Evolutionary conservation across 2,113 vertebrate species (phyloP).

Genomic region (Phrynosoma blainvillii): DNA sequence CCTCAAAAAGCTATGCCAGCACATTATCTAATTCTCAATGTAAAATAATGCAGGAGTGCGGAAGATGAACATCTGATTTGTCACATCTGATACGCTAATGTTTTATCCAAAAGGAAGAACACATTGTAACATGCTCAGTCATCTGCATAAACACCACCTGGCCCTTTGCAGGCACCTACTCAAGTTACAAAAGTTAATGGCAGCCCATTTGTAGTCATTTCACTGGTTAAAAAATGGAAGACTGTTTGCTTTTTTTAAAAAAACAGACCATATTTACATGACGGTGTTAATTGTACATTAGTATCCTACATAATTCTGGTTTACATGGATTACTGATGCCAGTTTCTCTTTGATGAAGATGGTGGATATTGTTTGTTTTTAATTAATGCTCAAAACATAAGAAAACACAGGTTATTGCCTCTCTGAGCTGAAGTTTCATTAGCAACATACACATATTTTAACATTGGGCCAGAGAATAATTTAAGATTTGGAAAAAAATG

Average conservation of each 20-base stretch:
- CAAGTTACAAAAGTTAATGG: conserved; percentile 87
- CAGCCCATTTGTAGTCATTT: conserved; percentile 77
- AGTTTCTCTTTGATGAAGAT: conserved; percentile 24
- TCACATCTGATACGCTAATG: conserved; percentile 99
- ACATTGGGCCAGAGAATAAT: not conserved
- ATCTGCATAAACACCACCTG: conserved; percentile 99
- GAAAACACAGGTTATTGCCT: not conserved
- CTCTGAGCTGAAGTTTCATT: not conserved
- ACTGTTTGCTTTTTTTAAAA: not conserved
- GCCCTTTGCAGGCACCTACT: conserved; percentile 91
- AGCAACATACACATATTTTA: not conserved
- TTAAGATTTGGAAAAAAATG: conserved; percentile 12
- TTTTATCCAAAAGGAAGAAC: conserved; percentile 99
- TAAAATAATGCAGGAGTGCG: conserved; percentile 86
- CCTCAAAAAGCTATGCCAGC: conserved; percentile 79
- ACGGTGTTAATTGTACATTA: conserved; percentile 48
- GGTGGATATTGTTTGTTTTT: not conserved
- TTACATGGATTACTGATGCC: not conserved
- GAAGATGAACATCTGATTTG: conserved; percentile 99
- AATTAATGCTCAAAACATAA: conserved; percentile 21
- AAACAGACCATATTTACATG: conserved; percentile 65
- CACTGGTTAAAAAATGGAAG: conserved; percentile 70
- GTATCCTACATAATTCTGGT: conserved; percentile 14
- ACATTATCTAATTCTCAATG: conserved; percentile 84
- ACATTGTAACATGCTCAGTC: conserved; percentile 97